These are phyloP conservation scores for Tryphoninae sp. DNA, from an alignment of 2,888 invertebrate species.

Conservation along the genomic window DNA sequence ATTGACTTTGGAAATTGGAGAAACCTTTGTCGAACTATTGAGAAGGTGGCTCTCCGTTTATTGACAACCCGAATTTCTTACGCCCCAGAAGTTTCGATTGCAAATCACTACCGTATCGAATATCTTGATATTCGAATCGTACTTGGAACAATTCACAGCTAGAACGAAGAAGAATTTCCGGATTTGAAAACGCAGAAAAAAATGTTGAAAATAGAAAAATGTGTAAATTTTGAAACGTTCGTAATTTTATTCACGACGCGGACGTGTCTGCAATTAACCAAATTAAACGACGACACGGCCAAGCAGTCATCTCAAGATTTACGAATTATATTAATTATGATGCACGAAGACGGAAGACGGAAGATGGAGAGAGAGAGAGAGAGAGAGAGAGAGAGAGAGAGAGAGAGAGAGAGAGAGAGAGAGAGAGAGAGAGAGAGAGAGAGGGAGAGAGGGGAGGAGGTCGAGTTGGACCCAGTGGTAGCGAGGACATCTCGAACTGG, in stretches of 20 bases:
- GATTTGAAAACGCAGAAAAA: background rate
- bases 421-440: too few species aligned
- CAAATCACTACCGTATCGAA: too few species aligned
- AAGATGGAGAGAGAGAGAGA: background rate
- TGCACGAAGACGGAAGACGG: constrained; percentile 33
- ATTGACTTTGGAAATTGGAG: constrained; percentile 41
- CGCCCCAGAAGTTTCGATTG: too few species aligned
- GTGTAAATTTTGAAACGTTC: background rate
- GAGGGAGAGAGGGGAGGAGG: background rate
- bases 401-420: too few species aligned
- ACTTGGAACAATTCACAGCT: too few species aligned
- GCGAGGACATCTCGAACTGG: constrained; percentile 28
- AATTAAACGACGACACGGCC: constrained; percentile 52
- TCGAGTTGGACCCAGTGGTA: constrained; percentile 47
- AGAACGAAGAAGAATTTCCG: background rate
- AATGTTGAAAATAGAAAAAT: background rate
- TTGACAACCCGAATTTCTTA: too few species aligned
- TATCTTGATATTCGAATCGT: too few species aligned
- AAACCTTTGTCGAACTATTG: background rate
- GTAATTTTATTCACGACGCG: background rate
- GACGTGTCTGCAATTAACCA: constrained; percentile 38
- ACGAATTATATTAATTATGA: constrained; percentile 61
- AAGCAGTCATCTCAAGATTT: constrained; percentile 39
- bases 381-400: too few species aligned
- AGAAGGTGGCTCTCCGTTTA: background rate